Evolutionary conservation across 2,888 invertebrate genomes (phyloP).

Genomic region (Synanthedon andrenaeformis): DNA sequence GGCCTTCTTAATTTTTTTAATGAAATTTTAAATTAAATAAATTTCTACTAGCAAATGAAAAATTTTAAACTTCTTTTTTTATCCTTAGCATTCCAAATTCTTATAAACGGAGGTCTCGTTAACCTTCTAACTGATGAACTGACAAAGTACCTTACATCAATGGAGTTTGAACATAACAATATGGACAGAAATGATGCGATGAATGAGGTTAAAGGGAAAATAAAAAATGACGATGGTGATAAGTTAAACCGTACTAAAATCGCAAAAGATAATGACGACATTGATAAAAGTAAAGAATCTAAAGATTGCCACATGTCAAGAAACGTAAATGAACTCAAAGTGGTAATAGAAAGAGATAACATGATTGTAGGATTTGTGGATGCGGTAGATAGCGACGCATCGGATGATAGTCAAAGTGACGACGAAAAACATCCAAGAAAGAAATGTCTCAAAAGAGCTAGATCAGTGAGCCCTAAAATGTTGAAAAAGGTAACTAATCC

Average conservation of each 20-base stretch:
- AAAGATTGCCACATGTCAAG: slow-evolving; percentile 24
- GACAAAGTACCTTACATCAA: slow-evolving; percentile 40
- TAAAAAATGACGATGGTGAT: slow-evolving; percentile 13
- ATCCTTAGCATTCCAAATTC: slow-evolving; percentile 51
- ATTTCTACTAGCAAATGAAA: too few relatives aligned
- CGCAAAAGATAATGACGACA: slow-evolving; percentile 8
- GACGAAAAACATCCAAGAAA: slow-evolving; percentile 28
- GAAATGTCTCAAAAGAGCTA: slow-evolving; percentile 37
- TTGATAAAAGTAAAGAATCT: slow-evolving; percentile 3
- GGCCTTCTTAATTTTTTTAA: too few relatives aligned
- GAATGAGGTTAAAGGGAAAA: slow-evolving; percentile 12
- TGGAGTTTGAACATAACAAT: slow-evolving; percentile 51
- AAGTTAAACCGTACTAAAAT: slow-evolving; percentile 4
- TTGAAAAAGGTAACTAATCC: slow-evolving; percentile 32
- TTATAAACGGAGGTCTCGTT: slow-evolving; percentile 57
- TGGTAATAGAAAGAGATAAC: slow-evolving; percentile 61
- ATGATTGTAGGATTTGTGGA: slow-evolving; percentile 61
- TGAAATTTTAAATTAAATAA: too few relatives aligned
- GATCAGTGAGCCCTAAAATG: slow-evolving; percentile 35
- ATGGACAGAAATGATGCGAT: slow-evolving; percentile 18
- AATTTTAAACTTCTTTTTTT: too few relatives aligned
- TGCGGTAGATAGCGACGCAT: slow-evolving; percentile 46
- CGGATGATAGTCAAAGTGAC: slow-evolving; percentile 47
- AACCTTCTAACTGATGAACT: slow-evolving; percentile 51
- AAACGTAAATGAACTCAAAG: slow-evolving; percentile 48